phyloP scores from a whole-genome alignment of 1,140 invertebrate genomes.

The Wasmannia auropunctata region DNA sequence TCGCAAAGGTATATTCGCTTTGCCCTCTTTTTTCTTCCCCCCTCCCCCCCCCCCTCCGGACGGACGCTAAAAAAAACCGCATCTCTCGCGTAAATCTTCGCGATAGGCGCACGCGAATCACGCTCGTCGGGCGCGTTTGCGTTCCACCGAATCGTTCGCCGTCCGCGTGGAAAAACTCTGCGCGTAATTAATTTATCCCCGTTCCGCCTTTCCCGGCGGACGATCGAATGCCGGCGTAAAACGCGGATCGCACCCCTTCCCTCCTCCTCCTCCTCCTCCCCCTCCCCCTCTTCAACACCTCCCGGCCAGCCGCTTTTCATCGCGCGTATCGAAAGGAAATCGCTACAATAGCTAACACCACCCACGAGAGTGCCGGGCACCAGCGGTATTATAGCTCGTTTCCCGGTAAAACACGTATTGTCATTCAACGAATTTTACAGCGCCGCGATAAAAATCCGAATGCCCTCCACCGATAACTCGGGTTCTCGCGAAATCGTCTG shows the following conservation, averaged over 20 bases:
- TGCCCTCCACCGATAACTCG: not conserved
- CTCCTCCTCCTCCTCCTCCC: too few species aligned
- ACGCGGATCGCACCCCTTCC: slow-evolving; percentile 21
- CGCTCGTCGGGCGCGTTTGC: not conserved
- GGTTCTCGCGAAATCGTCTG: slow-evolving; percentile 36
- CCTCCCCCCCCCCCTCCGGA: too few species aligned
- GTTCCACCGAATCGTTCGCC: not conserved
- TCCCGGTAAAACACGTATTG: slow-evolving; percentile 81
- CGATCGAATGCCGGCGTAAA: slow-evolving; percentile 33
- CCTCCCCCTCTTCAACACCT: too few species aligned
- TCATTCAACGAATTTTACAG: slow-evolving; percentile 83
- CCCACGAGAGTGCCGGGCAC: slow-evolving; percentile 56
- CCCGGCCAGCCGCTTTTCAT: not conserved
- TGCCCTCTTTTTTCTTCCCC: not conserved
- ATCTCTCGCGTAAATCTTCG: slow-evolving; percentile 13
- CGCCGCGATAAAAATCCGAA: slow-evolving; percentile 47
- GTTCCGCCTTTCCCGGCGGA: slow-evolving; percentile 20
- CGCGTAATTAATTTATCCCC: slow-evolving; percentile 53
- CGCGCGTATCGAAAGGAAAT: slow-evolving; percentile 60
- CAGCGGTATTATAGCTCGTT: slow-evolving; percentile 63
- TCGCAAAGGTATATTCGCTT: not conserved
- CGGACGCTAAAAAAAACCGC: not conserved
- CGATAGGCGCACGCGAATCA: not conserved
- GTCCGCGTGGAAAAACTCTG: not conserved
- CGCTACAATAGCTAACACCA: slow-evolving; percentile 51